Evolutionary conservation across 2,113 vertebrate species (phyloP).

Genomic region (Apodemus speciosus): DNA sequence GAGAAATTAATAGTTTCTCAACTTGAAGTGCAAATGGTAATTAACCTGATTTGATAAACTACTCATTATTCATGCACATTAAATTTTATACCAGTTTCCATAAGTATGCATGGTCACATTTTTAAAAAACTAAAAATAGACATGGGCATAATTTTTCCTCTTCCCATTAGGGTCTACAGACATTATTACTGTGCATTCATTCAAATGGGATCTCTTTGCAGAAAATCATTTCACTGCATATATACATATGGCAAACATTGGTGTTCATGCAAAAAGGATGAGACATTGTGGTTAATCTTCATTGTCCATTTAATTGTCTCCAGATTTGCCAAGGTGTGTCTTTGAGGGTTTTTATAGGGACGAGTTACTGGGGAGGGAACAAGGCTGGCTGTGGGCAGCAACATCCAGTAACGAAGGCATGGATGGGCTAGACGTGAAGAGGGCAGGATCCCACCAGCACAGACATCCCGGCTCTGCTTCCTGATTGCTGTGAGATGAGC

Average conservation of each 20-base stretch:
- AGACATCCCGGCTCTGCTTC: neutral
- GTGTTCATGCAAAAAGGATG: neutral
- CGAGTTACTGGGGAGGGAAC: neutral
- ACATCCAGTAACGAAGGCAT: neutral
- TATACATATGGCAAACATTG: neutral
- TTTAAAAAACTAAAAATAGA: neutral
- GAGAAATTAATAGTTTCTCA: neutral
- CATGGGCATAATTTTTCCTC: neutral
- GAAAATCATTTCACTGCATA: conserved; percentile 11
- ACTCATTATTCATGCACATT: neutral
- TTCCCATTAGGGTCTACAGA: neutral
- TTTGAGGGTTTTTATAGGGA: neutral
- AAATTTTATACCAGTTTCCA: neutral
- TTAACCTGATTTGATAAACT: neutral
- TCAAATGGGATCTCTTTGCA: neutral
- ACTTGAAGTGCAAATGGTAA: neutral
- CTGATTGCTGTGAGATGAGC: neutral
- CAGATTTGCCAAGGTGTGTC: neutral
- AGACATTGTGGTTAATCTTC: neutral
- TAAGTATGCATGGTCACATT: neutral
- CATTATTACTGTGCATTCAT: neutral
- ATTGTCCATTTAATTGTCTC: neutral
- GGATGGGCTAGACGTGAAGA: neutral
- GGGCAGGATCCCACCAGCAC: neutral
- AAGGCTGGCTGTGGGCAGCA: neutral